Base-by-base conservation (phyloP, 2,888 invertebrate species). In the Chloroclystis v-ata region DNA sequence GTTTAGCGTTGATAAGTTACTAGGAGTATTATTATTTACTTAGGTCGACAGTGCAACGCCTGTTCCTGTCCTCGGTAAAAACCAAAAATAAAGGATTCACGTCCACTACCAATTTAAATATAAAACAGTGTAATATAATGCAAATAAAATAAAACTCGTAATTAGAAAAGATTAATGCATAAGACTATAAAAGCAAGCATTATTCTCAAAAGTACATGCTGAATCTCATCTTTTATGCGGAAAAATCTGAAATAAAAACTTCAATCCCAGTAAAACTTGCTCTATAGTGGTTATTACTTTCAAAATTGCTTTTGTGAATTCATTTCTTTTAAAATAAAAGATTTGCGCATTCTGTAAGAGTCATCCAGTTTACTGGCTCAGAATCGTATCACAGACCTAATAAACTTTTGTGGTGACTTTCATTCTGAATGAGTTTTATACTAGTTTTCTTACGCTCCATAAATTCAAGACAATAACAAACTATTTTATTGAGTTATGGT, bases 401-500 rank as follows among this genome's bases (percentile, higher is more conserved):
- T 54, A 52, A 57, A 54, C 35, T 50, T 47, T 28, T 37, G 38
- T 28, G 16, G 44, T 41, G 43, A 49, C 35, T 46, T 47, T 48
- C 47, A 49, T 43, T 43, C 47, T 37, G 43, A 50, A 43, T 43
- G 26, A 49, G 32, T 50, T 49, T 58, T 52, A 25, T 13, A 29
- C 43, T 52, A 47, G 20, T 20, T 52, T 43, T 30, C 0, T 12
- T 12, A 41, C 47, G 35, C 47, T 46, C 43, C 50, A 51, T 56
- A 56, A 57, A 56, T 43, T 33, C 37, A 26, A 30, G 44, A 49
- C 32, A 57, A 56, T 54, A 57, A 49, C 43, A 59, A 54, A 57
- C 56, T 52, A 43, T 47, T 59, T 54, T 56, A 54, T 51, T 13
- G 33, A 41, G 41, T 43, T 33, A 42, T 54, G 45, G 41, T 47